Base-by-base conservation (phyloP, 2,797 vertebrate genomes). In the Myotis myotis region DNA sequence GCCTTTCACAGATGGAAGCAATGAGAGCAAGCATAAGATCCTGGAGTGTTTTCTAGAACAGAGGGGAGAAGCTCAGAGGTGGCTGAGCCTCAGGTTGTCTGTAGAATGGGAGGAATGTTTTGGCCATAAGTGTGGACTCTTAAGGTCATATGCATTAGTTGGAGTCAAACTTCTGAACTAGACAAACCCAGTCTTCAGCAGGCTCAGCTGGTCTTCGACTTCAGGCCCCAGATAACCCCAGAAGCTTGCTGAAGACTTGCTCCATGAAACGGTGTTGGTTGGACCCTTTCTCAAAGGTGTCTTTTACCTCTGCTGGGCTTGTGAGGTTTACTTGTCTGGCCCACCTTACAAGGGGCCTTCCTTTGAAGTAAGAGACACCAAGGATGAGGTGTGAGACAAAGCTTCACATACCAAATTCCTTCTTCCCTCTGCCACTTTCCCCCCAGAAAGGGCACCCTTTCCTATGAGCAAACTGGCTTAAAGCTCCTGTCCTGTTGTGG, bases 91-190 rank as follows among this genome's bases (percentile, higher is more conserved):
- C 3, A 0, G 71, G 19, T 10, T 62, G 55, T 6, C 23, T 15
- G 10, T 4, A 12, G 47, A 55, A 55, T 0, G 28, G 41, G 74
- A 28, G 22, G 7, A 33, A 10, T 15, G 25, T 5, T 33, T 1
- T 36, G 2, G 0, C 20, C 8, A 5, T 0, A 19, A 62, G 4
- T 3, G 0, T 8, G 38, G 30, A 22, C 19, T 15, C 36, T 28
- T 12, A 11, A 68, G 62, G 2, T 68, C n/a, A 9, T 5, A 5
- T 8, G 13, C 12, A 2, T 36, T 12, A 12, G 28, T 41, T 38
- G 10, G 64, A n/a, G 11, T 36, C 8, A 16, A 60, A n/a, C 30
- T n/a, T 20, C 20, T 30, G 1, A 1, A 1, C 51, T 20, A 41
- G 23, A 28, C 30, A 62, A 71, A 47, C 33, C 9, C 38, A 57